Conservation (phyloP, 2,113 vertebrate species). For the Ceyx melanurus region DNA sequence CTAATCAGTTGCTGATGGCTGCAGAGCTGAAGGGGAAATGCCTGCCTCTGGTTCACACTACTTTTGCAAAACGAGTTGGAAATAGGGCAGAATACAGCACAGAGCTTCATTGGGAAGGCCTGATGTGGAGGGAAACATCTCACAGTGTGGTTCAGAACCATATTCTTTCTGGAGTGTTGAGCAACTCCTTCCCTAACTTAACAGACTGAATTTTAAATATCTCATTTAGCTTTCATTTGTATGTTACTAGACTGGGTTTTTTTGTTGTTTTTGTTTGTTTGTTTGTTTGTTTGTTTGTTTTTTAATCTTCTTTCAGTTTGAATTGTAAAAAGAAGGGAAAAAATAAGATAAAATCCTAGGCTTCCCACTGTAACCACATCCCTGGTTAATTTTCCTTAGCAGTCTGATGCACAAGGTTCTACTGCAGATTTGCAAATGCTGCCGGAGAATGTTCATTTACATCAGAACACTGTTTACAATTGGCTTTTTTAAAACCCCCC, state of each 20-base stretch:
- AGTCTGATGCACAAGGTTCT: not conserved
- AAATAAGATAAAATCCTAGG: not conserved
- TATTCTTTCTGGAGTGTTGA: not conserved
- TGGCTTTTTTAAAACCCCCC: slow-evolving; percentile 1
- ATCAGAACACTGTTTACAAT: slow-evolving; percentile 7
- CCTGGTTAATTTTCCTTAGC: not conserved
- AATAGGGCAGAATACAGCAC: not conserved
- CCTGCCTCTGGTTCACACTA: not conserved
- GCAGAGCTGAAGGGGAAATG: not conserved
- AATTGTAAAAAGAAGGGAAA: not conserved
- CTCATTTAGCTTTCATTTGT: slow-evolving; percentile 2
- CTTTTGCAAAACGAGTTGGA: not conserved
- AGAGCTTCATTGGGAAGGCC: not conserved
- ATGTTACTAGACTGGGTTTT: not conserved
- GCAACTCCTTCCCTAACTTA: not conserved
- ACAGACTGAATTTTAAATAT: not conserved
- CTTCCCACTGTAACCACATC: not conserved
- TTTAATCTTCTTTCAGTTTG: not conserved
- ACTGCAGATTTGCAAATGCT: slow-evolving; percentile 9
- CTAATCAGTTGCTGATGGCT: not conserved
- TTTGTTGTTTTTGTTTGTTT: no score
- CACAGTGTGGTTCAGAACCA: not conserved
- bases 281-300: no score
- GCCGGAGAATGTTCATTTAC: slow-evolving; percentile 2
- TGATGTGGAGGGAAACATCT: not conserved